Conservation (phyloP, 2,797 vertebrate species). For the Rhinophrynus dorsalis region DNA sequence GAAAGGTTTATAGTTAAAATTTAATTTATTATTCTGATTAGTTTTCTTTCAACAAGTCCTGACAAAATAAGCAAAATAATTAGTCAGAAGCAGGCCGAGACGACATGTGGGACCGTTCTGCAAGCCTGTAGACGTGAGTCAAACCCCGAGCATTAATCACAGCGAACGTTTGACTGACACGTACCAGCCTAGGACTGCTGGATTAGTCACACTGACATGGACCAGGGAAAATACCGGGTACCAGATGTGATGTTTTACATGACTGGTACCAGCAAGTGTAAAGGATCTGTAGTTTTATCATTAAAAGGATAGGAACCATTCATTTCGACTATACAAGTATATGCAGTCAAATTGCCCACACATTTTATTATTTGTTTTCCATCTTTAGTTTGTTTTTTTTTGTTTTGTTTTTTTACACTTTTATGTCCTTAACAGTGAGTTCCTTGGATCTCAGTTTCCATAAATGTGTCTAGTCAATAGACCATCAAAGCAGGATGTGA, state of each 20-base stretch:
- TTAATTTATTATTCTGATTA: constrained; percentile 24
- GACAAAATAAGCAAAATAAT: constrained; percentile 10
- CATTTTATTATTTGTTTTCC: no score
- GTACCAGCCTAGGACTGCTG: background rate
- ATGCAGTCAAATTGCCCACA: no score
- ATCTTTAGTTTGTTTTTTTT: no score
- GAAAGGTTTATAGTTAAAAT: background rate
- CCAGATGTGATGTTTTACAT: constrained; percentile 10
- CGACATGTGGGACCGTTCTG: background rate
- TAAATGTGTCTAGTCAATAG: no score
- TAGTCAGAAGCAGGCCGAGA: background rate
- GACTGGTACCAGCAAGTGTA: no score
- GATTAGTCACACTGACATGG: constrained; percentile 4
- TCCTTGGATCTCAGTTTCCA: no score
- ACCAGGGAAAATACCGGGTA: background rate
- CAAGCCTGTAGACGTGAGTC: constrained; percentile 7
- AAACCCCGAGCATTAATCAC: background rate
- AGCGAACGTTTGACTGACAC: background rate
- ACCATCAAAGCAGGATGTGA: no score
- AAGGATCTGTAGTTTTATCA: no score
- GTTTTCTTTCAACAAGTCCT: constrained; percentile 5
- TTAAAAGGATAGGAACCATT: no score
- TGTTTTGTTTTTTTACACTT: no score
- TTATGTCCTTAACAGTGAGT: no score
- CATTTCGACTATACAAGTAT: no score